A percentile compares a stretch with the other conserved stretches of the same genome.
Evolutionary conservation across 2,888 invertebrate genomes (phyloP).

Genomic region (Drosophila prostipennis): DNA sequence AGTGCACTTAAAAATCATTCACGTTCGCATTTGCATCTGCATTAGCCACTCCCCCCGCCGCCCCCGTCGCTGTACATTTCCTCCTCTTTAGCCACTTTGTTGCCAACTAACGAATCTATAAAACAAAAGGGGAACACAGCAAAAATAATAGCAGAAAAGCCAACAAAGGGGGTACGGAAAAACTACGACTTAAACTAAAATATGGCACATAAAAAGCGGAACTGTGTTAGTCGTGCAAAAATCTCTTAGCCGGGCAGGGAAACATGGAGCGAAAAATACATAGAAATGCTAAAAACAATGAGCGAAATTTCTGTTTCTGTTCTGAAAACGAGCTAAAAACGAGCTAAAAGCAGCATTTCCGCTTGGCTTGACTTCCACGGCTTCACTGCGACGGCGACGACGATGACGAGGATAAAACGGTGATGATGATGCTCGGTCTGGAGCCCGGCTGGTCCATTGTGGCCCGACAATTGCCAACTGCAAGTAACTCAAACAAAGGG

Average conservation of each 20-base stretch:
- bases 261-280: slow-evolving; percentile 46
- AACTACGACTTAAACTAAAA: slow-evolving; percentile 39
- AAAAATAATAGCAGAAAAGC: slow-evolving; percentile 34
- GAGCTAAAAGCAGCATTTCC: slow-evolving; percentile 79
- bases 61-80: slow-evolving; percentile 11
- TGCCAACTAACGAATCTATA: slow-evolving; percentile 68
- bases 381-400: slow-evolving; percentile 36
- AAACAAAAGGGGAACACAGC: slow-evolving; percentile 42
- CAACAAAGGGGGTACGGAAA: slow-evolving; percentile 31
- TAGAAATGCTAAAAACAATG: slow-evolving; percentile 37
- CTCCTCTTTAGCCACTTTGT: slow-evolving; percentile 52
- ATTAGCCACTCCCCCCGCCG: slow-evolving; percentile 22
- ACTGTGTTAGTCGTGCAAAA: slow-evolving; percentile 71
- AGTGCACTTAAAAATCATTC: slow-evolving; percentile 69
- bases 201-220: slow-evolving; percentile 60
- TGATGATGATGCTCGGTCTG: slow-evolving; percentile 33
- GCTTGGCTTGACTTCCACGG: slow-evolving; percentile 74
- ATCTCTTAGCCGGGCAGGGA: slow-evolving; percentile 47
- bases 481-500: slow-evolving; percentile 50
- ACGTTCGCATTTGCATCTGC: slow-evolving; percentile 41
- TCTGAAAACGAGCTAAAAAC: slow-evolving; percentile 71
- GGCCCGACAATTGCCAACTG: slow-evolving; percentile 59
- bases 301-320: slow-evolving; percentile 16
- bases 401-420: slow-evolving; percentile 20
- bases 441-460: slow-evolving; percentile 52